These are phyloP conservation scores for Halocynthia roretzi DNA, from an alignment of 23 tunicate species.

Conservation along the genomic window DNA sequence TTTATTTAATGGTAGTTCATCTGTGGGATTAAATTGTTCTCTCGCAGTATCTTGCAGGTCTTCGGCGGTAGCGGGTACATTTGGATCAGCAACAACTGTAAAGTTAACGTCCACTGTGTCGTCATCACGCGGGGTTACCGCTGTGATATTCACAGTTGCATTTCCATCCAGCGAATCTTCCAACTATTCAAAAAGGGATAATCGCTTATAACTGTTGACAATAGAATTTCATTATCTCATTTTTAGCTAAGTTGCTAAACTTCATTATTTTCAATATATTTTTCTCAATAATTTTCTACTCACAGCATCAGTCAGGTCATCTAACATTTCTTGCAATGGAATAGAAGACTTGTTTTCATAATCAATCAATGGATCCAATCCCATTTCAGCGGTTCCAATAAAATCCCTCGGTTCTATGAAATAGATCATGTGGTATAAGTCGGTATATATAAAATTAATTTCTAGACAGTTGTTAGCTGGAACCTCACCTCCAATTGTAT, in stretches of 20 bases:
- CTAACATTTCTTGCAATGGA: not conserved
- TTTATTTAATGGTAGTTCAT: not conserved
- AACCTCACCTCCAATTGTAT: not conserved
- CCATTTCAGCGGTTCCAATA: slow-evolving; percentile 7
- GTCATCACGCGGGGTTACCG: not conserved
- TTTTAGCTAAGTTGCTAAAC: not conserved
- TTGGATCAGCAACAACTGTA: slow-evolving; percentile 18
- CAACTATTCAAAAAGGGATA: not conserved
- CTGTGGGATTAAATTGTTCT: not conserved
- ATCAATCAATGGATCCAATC: not conserved
- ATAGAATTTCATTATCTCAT: not conserved
- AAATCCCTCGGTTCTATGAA: slow-evolving; percentile 17
- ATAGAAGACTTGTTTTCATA: not conserved
- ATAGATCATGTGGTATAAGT: not conserved
- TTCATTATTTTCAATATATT: not conserved
- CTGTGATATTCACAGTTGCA: not conserved
- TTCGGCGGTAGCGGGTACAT: slow-evolving; percentile 21
- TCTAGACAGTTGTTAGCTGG: not conserved
- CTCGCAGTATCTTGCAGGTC: slow-evolving; percentile 22
- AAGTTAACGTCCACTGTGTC: slow-evolving; percentile 16
- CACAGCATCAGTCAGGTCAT: slow-evolving; percentile 1
- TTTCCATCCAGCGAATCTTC: not conserved
- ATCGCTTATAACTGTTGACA: not conserved
- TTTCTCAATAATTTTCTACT: not conserved
- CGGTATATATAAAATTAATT: not conserved